Base-by-base conservation (phyloP, 2,113 vertebrate genomes). In the Tyto alba region DNA sequence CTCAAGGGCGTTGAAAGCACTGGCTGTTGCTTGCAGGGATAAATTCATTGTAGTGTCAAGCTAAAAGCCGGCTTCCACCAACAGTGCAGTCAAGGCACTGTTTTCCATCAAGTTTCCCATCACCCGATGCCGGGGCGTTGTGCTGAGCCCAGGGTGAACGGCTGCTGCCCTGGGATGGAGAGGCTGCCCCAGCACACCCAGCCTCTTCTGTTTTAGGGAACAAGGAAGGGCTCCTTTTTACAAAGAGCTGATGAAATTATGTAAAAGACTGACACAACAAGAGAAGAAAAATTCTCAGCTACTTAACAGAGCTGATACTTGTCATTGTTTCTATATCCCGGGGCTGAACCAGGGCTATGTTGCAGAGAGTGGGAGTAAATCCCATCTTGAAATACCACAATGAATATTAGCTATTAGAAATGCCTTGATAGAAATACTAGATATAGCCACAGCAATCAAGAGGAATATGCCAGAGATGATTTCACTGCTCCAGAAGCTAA, bases 351-450 rank as follows among this genome's bases (percentile, higher is more conserved):
- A 76, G 34, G 69, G 45, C 22, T 85, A 11, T 88, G 89, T 62
- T 89, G 53, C 66, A 88, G 91, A 75, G 17, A 92, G 69, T 53
- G 48, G 81, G 85, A 96, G 47, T 79, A 95, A 94, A 95, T 88
- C 74, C 62, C 94, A 66, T 43, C 78, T 3, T 87, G 91, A 71
- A 95, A 95, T 40, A 89, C 93, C 87, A 85, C 91, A 88, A 12
- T 82, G 84, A 93, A 56, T 76, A 95, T 94, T 76, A 82, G 69
- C 89, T 85, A 82, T 89, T 89, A 91, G 87, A 72, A 93, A 91
- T 66, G 74, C 57, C 66, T 82, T 41, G 34, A 87, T 73, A 88
- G 90, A 94, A 94, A 75, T 38, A 71, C 56, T 89, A 89, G 77
- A 85, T 95, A 93, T 29, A 91, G 84, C 74, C 89, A 92, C 81